phyloP scores from a whole-genome alignment of 2,113 vertebrate species.

The Pholis gunnellus region DNA sequence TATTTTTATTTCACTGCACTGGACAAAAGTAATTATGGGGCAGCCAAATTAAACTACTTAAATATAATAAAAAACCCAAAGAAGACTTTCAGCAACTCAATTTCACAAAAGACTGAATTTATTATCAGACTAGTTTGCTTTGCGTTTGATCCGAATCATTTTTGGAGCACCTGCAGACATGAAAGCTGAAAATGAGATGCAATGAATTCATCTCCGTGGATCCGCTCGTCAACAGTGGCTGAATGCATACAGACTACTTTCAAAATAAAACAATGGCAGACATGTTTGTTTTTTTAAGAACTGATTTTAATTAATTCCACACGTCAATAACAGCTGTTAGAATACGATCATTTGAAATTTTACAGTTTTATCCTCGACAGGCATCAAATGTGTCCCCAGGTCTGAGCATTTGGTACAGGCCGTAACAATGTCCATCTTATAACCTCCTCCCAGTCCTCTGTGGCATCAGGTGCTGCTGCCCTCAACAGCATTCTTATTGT shows the following conservation, averaged over 20 bases:
- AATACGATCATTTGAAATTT: conserved; percentile 79
- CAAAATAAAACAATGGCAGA: conserved; percentile 63
- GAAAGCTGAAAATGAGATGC: not conserved
- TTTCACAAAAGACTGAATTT: not conserved
- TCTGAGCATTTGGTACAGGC: conserved; percentile 74
- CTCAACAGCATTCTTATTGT: conserved; percentile 52
- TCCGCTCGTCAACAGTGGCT: not conserved
- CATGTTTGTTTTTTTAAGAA: conserved; percentile 76
- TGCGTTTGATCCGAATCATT: not conserved
- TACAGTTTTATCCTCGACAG: conserved; percentile 82
- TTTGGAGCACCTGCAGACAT: not conserved
- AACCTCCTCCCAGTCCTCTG: conserved; percentile 54
- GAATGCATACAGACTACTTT: not conserved
- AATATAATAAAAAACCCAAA: not conserved
- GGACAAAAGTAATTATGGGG: not conserved
- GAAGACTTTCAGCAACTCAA: not conserved
- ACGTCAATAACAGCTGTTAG: conserved; percentile 86
- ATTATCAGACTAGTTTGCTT: not conserved
- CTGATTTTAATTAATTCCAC: conserved; percentile 86
- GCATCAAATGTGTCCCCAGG: conserved; percentile 74
- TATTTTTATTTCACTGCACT: no score
- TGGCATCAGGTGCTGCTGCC: conserved; percentile 65
- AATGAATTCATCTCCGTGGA: not conserved
- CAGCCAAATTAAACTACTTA: not conserved
- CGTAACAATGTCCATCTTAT: conserved; percentile 61